Conservation (phyloP, 2,113 vertebrate species). For the Lates calcarifer region DNA sequence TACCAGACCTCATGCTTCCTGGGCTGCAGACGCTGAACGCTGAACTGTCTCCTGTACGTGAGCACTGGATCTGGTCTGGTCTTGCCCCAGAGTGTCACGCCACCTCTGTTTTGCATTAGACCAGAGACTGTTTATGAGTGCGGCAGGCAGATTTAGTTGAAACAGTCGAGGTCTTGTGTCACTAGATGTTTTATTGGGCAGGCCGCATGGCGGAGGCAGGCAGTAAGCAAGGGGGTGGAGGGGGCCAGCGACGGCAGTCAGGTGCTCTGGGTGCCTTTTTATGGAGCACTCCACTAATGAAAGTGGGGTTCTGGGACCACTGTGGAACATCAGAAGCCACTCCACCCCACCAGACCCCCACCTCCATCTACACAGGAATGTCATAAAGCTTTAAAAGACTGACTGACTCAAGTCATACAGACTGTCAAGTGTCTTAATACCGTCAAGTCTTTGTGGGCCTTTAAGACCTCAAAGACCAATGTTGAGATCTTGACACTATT, state of each 20-base stretch:
- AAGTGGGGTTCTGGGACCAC: conserved; percentile 88
- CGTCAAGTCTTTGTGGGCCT: background rate
- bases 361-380: conserved; percentile 90
- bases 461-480: background rate
- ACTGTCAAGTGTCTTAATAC: background rate
- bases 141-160: conserved; percentile 62
- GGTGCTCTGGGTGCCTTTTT: conserved; percentile 90
- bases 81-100: conserved; percentile 52
- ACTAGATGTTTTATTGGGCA: conserved; percentile 81
- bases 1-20: conserved; percentile 45
- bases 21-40: conserved; percentile 32
- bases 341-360: conserved; percentile 87
- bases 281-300: conserved; percentile 89
- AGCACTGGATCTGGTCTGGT: conserved; percentile 44
- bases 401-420: no score
- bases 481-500: no score
- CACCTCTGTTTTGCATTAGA: conserved; percentile 77
- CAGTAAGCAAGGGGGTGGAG: conserved; percentile 62
- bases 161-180: conserved; percentile 81
- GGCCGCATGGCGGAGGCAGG: conserved; percentile 64
- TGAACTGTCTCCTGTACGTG: conserved; percentile 19
- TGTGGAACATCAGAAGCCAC: conserved; percentile 93
- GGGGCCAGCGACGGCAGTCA: conserved; percentile 85
- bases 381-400: conserved; percentile 93
- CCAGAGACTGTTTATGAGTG: conserved; percentile 76